phyloP scores from a whole-genome alignment of 2,113 vertebrate genomes.

The Leiothrix lutea region DNA sequence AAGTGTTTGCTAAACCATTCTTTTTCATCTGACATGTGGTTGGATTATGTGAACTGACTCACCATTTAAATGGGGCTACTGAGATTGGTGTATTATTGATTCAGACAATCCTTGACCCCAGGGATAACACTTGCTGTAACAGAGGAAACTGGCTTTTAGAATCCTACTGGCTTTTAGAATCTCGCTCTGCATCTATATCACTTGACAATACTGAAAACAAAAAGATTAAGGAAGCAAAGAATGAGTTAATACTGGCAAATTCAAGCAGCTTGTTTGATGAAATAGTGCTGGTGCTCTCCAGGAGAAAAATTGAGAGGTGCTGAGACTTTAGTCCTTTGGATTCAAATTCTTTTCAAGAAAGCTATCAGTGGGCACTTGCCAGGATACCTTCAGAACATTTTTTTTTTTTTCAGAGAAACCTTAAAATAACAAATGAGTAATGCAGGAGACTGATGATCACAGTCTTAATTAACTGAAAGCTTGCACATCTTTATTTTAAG shows the following conservation, averaged over 20 bases:
- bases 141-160: slow-evolving; percentile 47
- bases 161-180: too few relatives aligned
- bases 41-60: slow-evolving; percentile 64
- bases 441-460: not conserved
- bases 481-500: not conserved
- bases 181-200: slow-evolving; percentile 31
- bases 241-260: slow-evolving; percentile 36
- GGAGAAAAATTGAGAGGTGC: not conserved
- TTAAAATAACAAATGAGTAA: not conserved
- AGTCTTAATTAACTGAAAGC: not conserved
- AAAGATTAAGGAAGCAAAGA: slow-evolving; percentile 38
- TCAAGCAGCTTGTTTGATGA: not conserved
- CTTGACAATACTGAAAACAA: slow-evolving; percentile 52
- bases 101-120: slow-evolving; percentile 63
- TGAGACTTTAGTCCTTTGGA: not conserved
- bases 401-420: not conserved
- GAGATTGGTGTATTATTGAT: slow-evolving; percentile 60
- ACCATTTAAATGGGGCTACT: slow-evolving; percentile 55
- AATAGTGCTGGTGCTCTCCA: not conserved
- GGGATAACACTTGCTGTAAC: slow-evolving; percentile 27
- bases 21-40: slow-evolving; percentile 52
- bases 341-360: not conserved
- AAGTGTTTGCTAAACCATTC: slow-evolving; percentile 56
- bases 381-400: not conserved
- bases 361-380: not conserved